phyloP scores from a whole-genome alignment of 1,140 invertebrate species.

The Cryptotermes secundus region DNA sequence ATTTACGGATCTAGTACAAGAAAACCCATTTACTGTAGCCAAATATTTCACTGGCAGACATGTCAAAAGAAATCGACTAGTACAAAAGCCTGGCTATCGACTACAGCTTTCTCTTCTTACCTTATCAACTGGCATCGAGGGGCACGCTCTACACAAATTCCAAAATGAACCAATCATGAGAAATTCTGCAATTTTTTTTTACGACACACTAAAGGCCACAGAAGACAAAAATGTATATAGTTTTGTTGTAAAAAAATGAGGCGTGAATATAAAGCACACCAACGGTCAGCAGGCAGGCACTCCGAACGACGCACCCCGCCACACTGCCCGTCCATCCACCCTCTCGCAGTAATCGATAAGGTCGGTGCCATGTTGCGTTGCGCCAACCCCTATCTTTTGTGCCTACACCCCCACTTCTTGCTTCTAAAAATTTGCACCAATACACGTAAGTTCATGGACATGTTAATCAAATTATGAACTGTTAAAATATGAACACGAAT shows the following conservation, averaged over 20 bases:
- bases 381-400: not conserved
- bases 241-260: slow-evolving; percentile 10
- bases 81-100: not conserved
- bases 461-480: no score
- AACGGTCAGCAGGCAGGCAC: not conserved
- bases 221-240: slow-evolving; percentile 6
- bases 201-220: slow-evolving; percentile 5
- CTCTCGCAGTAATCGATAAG: not conserved
- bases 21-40: no score
- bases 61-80: not conserved
- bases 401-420: not conserved
- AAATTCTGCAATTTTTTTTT: slow-evolving; percentile 23
- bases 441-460: no score
- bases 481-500: no score
- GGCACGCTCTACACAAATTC: slow-evolving; percentile 90
- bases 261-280: not conserved
- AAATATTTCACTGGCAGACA: not conserved
- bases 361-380: not conserved
- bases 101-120: slow-evolving; percentile 55
- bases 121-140: slow-evolving; percentile 91
- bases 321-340: not conserved
- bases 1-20: no score
- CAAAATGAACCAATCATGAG: slow-evolving; percentile 92
- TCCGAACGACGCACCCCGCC: not conserved
- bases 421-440: no score